Base-by-base conservation (phyloP, 2,888 invertebrate genomes). In the Folsomia candida region DNA sequence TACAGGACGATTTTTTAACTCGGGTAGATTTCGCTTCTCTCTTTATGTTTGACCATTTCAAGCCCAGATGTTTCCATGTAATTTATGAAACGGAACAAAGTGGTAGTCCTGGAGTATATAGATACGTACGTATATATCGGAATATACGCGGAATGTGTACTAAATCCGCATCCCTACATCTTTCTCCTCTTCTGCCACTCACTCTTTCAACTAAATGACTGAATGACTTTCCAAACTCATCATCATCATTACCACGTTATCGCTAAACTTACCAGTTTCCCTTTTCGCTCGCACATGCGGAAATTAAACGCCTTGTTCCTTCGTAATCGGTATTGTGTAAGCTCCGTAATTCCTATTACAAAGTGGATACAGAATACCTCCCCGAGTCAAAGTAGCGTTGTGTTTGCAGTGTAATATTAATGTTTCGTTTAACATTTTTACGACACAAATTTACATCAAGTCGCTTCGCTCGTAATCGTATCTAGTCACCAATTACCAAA, bases 1-100 rank as follows among this genome's bases (percentile, higher is more conserved):
- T n/a, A n/a, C n/a, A 37, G 14, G 37, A 37, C 37, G 6, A 37
- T 37, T 37, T 37, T 37, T 37, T 37, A 37, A 14, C 57, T 20
- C 57, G 4, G 57, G 20, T 22, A 9, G 57, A 4, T 57, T 57
- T 22, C 57, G 4, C 57, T 57, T 20, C 57, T 20, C n/a, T 22
- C n/a, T 59, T 59, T 59, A 59, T 59, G 59, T 24, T 59, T 59
- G 59, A 59, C 59, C 59, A 57, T 76, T 76, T 78, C 78, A 78
- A 69, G 69, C 74, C 73, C 78, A 78, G 78, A 78, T 78, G 78
- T 72, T 77, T 74, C 77, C 72, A 58, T 58, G 71, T 78, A 77
- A 78, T 78, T 78, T 78, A 78, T 78, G 76, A 76, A 75, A 74
- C 65, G 69, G 69, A 70, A 70, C 69, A 71, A 72, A 74, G 65